Conservation (phyloP, 2,888 invertebrate species). For the Baccha elongata region DNA sequence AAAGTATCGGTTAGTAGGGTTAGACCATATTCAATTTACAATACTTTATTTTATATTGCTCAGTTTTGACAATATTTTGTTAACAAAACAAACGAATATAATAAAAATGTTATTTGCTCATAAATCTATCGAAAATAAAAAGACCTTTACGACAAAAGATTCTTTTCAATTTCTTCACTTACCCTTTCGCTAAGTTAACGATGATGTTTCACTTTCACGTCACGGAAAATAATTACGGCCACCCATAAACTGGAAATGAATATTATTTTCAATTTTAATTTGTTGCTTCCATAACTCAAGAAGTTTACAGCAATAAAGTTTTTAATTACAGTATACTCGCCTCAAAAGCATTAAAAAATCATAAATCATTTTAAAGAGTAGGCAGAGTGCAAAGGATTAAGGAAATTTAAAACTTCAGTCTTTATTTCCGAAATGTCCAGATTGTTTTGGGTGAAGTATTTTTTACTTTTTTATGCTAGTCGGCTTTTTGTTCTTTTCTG, state of each 20-base stretch:
- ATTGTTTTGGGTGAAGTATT: no score
- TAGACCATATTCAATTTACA: no score
- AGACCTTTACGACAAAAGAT: not conserved
- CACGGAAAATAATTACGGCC: slow-evolving; percentile 39
- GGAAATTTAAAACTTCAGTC: not conserved
- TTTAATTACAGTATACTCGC: slow-evolving; percentile 43
- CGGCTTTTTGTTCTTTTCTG: no score
- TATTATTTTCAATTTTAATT: not conserved
- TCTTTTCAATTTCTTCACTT: not conserved
- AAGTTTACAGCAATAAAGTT: slow-evolving; percentile 37
- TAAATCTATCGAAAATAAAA: not conserved
- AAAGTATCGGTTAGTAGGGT: no score
- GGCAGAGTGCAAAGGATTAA: slow-evolving; percentile 10
- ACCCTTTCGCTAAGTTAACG: slow-evolving; percentile 4
- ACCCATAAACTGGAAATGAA: slow-evolving; percentile 28
- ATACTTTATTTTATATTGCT: no score
- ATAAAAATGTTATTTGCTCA: no score
- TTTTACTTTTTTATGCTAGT: no score
- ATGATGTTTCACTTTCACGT: slow-evolving; percentile 40
- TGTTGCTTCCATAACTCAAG: slow-evolving; percentile 3
- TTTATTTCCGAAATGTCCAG: no score
- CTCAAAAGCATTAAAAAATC: slow-evolving; percentile 24
- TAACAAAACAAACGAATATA: no score
- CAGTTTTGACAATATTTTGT: no score
- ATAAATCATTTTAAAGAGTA: slow-evolving; percentile 65